Evolutionary conservation across 2,113 vertebrate species (phyloP), one percentile per base, ranked within the genome.

Genomic region (Sylvia atricapilla): DNA sequence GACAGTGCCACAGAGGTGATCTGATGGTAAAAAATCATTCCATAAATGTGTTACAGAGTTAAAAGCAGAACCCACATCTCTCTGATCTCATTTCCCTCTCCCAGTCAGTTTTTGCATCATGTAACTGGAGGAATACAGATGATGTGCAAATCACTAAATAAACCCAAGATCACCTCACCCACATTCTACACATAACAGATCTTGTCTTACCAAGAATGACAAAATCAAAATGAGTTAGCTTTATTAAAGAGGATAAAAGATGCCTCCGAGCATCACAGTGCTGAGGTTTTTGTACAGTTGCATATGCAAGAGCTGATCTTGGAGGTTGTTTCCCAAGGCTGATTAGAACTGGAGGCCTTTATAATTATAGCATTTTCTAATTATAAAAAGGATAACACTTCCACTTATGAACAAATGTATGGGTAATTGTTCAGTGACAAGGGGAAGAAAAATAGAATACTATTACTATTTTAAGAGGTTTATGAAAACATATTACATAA

Each of bases 331-430:
- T 6, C 85, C 60, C 73, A 82, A 66, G 58, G 59, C 73, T 87
- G 85, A 89, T 88, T 67, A 84, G 83, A 84, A 79, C 30, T 52
- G 23, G 13, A 95, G 22, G 13, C n/a, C 37, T 70, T 87, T 68
- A 49, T 72, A 95, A 89, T 83, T 93, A 80, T 21, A 89, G 33
- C 22, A 59, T 89, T 94, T 21, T 30, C 50, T 94, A 96, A 80
- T 93, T 86, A 95, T 13, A 92, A 49, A 92, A 90, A 87, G 76
- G 33, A 43, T 86, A 89, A 30, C 35, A 63, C 20, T 81, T 90
- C 90, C 35, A 81, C 69, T 88, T 91, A 52, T 5, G 69, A 43
- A 75, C 56, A 95, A 90, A 86, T 37, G 12, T 27, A 56, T 46
- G n/a, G 46, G 3, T 86, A 88, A 93, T 86, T 90, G 62, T 84